Conservation (phyloP, 2,888 invertebrate species). For the Plebejus melissa region DNA sequence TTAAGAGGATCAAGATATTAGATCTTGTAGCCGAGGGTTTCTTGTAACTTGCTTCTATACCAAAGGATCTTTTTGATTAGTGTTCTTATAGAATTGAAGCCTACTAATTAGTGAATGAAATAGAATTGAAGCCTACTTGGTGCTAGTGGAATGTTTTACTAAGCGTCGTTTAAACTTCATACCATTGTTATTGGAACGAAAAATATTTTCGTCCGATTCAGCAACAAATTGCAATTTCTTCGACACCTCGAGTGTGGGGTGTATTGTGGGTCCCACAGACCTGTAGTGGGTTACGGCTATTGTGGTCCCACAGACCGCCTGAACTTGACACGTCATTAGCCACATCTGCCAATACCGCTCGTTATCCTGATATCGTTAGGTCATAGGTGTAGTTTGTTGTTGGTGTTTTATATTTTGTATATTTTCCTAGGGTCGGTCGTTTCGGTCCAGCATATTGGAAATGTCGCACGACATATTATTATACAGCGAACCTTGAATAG, state of each 20-base stretch:
- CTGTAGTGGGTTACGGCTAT: not conserved
- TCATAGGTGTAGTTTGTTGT: not conserved
- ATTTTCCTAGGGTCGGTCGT: not conserved
- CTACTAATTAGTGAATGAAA: no score
- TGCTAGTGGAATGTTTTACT: no score
- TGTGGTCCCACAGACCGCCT: not conserved
- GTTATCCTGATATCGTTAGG: not conserved
- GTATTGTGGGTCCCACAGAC: not conserved
- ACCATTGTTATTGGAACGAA: not conserved
- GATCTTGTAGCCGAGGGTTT: not conserved
- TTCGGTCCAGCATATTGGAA: not conserved
- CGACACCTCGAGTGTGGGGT: not conserved
- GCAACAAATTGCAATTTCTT: not conserved
- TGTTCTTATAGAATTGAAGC: no score
- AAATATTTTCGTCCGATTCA: not conserved
- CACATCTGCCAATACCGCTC: not conserved
- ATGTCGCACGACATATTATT: not conserved
- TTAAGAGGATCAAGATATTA: not conserved
- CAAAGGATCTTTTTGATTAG: no score
- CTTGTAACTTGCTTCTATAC: not conserved
- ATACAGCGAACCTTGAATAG: no score
- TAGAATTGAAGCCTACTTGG: no score
- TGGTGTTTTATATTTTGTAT: not conserved
- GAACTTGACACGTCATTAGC: slow-evolving; percentile 2
- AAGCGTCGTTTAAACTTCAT: not conserved